These are phyloP conservation scores for Eidolon helvum DNA, from an alignment of 2,113 vertebrate species.

Conservation along the genomic window DNA sequence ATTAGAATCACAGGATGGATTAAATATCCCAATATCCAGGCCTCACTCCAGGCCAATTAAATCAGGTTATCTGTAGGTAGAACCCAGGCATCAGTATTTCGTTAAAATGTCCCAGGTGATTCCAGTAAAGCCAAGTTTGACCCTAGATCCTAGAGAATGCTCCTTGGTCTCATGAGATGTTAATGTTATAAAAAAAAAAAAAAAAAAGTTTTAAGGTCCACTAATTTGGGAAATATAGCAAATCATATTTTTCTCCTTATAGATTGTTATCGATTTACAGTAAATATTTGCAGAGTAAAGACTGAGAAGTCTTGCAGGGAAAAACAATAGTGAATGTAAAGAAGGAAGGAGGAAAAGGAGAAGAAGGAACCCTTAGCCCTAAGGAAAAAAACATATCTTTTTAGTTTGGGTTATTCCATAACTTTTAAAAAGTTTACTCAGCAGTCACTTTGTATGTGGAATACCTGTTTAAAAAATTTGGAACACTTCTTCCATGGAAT, in stretches of 20 bases:
- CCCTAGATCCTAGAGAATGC: not conserved
- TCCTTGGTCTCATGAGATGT: not conserved
- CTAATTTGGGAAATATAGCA: not conserved
- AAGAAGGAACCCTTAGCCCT: not conserved
- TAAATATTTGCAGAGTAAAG: not conserved
- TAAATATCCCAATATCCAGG: not conserved
- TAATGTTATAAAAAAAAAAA: not conserved
- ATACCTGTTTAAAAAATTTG: not conserved
- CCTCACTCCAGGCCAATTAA: not conserved
- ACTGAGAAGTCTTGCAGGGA: not conserved
- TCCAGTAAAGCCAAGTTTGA: not conserved
- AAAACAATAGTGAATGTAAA: not conserved
- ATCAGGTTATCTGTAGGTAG: not conserved
- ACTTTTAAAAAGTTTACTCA: not conserved
- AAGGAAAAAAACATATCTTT: not conserved
- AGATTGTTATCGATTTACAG: not conserved
- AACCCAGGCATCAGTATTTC: not conserved
- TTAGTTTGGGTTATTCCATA: not conserved
- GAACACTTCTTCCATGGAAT: not conserved
- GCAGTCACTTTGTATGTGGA: not conserved
- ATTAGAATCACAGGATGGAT: not conserved
- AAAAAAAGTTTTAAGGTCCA: not conserved
- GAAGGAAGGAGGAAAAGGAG: not conserved
- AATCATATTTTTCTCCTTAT: not conserved
- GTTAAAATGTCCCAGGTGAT: not conserved